Base-by-base conservation (phyloP, 2,888 invertebrate genomes). In the Priocnemis perturbator region DNA sequence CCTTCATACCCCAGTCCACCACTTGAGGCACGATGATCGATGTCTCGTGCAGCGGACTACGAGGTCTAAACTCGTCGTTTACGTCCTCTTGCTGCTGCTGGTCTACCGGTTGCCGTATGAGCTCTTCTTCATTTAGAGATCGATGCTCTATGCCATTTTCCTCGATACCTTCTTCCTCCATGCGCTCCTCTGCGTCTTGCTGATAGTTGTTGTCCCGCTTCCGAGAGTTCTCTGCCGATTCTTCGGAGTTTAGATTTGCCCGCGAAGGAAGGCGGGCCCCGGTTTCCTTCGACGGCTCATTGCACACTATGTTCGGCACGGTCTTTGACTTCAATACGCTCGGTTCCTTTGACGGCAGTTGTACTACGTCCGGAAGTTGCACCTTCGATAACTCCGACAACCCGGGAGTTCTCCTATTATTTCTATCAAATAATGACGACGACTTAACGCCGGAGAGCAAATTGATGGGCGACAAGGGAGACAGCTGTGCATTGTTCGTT, bases 41-140 rank as follows among this genome's bases (percentile, higher is more conserved):
- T 0, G 92, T 92, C 85, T 93, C 93, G 81, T 91, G 94, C 82
- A 90, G 91, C 77, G 89, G 94, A 91, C 93, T 94, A 87, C 88
- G 90, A 81, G 90, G 92, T 78, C 88, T 90, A 26, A 76, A 71
- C 26, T 62, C 71, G n/a, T 62, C 70, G 20, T 45, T 68, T 21
- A 76, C 78, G 2, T 80, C 76, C 45, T 11, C 37, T 9, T 37
- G 37, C 1, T 9, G 37, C 11, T 37, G 37, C 1, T 3, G 11
- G 4, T 11, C 37, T n/a, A n/a, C 58, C n/a, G n/a, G n/a, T n/a
- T n/a, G 23, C 37, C 20, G 3, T 7, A 19, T 17, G 20, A 58
- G 19, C 14, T 59, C 44, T 59, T n/a, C 21, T 37, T 44, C 20
- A 15, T 47, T n/a, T n/a, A n/a, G n/a, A n/a, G n/a, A n/a, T n/a